These are phyloP conservation scores for Enteromius trimaculatus DNA, from an alignment of 2,797 vertebrate species.

Conservation along the genomic window DNA sequence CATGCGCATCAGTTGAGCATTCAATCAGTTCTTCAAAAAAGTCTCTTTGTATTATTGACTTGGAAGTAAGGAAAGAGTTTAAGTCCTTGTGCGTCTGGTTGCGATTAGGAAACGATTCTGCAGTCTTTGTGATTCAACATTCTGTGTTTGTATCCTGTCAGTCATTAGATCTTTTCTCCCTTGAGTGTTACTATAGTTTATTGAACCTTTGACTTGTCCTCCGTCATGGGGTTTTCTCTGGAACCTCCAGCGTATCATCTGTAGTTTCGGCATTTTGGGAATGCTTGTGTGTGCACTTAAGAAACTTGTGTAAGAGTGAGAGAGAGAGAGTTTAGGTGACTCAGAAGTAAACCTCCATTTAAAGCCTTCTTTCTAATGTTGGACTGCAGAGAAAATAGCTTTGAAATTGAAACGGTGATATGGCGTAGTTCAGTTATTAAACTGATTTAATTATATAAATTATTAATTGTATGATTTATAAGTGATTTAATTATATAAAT, in stretches of 20 bases:
- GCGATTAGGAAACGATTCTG: slow-evolving; percentile 28
- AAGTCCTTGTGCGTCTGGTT: slow-evolving; percentile 16
- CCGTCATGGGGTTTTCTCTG: slow-evolving; percentile 49
- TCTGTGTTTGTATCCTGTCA: slow-evolving; percentile 52
- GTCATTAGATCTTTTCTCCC: slow-evolving; percentile 45
- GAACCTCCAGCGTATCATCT: slow-evolving; percentile 47
- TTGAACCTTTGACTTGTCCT: slow-evolving; percentile 51
- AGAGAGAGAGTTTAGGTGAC: slow-evolving; percentile 11
- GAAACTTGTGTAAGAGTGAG: slow-evolving; percentile 60
- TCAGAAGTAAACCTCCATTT: slow-evolving; percentile 26
- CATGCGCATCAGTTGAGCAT: slow-evolving; percentile 21
- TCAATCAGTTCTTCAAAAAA: slow-evolving; percentile 30
- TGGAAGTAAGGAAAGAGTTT: slow-evolving; percentile 11
- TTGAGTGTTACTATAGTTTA: slow-evolving; percentile 37
- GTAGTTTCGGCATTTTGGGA: slow-evolving; percentile 66
- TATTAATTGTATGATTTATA: not conserved
- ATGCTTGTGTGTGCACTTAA: slow-evolving; percentile 48
- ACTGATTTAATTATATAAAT: not conserved
- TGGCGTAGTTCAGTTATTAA: not conserved
- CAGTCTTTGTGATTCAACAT: slow-evolving; percentile 47
- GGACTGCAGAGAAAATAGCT: slow-evolving; percentile 24
- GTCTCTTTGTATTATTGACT: slow-evolving; percentile 27
- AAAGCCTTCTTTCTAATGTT: slow-evolving; percentile 42
- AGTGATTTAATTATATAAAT: not conserved
- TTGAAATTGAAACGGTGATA: not conserved